Conservation (phyloP, 2,113 vertebrate species). For the Sphyrna mokarran region DNA sequence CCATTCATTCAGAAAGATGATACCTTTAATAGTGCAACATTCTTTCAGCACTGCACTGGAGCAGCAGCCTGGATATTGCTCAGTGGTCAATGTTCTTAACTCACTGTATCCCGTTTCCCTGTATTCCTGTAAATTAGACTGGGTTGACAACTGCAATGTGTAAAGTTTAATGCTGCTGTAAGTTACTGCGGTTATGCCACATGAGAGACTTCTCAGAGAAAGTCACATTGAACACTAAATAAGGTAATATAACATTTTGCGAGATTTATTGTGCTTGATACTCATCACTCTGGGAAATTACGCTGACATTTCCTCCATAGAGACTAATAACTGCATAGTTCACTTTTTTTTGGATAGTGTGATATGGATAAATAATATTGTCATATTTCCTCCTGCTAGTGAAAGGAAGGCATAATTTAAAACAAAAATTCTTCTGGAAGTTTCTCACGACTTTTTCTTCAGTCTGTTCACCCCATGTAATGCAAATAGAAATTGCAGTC, state of each 20-base stretch:
- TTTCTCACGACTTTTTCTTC: background rate
- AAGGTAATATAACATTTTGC: background rate
- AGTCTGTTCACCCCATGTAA: background rate
- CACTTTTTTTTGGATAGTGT: background rate
- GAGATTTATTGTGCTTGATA: background rate
- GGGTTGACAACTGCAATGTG: background rate
- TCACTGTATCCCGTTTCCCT: background rate
- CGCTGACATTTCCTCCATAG: slow-evolving; percentile 8
- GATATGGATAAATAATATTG: background rate
- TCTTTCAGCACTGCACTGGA: background rate
- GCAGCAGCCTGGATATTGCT: background rate
- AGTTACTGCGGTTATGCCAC: background rate
- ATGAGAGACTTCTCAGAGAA: background rate
- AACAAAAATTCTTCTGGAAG: background rate
- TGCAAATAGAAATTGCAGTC: slow-evolving; percentile 3
- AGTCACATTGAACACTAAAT: background rate
- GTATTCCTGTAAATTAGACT: background rate
- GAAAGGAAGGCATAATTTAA: background rate
- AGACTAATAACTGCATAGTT: background rate
- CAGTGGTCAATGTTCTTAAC: background rate
- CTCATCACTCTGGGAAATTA: background rate
- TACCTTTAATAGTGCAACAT: background rate
- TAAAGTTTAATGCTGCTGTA: background rate
- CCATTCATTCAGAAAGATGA: background rate
- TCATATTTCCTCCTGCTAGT: background rate